phyloP scores from a whole-genome alignment of 2,113 vertebrate species.

The Coptodon rendalli region DNA sequence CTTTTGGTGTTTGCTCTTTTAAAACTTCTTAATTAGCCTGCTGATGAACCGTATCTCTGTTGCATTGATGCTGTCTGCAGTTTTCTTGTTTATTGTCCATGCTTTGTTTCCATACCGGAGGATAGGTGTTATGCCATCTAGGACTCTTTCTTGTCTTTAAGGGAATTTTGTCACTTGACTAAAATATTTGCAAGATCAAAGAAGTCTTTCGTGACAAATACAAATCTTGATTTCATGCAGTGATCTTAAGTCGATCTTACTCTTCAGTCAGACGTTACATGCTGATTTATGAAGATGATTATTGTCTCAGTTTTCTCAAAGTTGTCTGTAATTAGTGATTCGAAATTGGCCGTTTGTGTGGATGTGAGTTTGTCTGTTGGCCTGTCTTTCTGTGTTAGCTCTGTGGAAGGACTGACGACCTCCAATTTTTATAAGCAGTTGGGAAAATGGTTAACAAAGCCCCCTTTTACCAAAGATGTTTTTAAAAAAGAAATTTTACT shows the following conservation, averaged over 20 bases:
- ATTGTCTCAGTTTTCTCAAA: background rate
- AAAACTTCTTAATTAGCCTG: background rate
- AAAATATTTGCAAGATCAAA: background rate
- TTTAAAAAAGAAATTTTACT: background rate
- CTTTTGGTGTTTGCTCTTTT: background rate
- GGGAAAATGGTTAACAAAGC: background rate
- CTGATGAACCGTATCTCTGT: background rate
- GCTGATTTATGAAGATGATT: background rate
- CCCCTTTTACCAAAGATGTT: background rate
- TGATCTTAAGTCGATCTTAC: background rate
- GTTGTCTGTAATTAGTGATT: background rate
- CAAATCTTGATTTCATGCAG: background rate
- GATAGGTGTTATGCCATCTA: background rate
- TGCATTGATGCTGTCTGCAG: background rate
- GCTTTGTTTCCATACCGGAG: background rate
- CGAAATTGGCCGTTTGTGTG: background rate
- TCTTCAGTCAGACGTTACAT: fast-evolving
- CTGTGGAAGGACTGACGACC: background rate
- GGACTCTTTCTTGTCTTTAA: background rate
- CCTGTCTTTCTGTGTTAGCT: background rate
- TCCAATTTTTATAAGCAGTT: background rate
- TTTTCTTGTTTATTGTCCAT: background rate
- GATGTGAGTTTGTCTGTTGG: background rate
- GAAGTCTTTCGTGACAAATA: background rate
- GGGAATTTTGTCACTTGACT: background rate